Base-by-base conservation (phyloP, 2,888 invertebrate genomes). In the Erpobdella octoculata region DNA sequence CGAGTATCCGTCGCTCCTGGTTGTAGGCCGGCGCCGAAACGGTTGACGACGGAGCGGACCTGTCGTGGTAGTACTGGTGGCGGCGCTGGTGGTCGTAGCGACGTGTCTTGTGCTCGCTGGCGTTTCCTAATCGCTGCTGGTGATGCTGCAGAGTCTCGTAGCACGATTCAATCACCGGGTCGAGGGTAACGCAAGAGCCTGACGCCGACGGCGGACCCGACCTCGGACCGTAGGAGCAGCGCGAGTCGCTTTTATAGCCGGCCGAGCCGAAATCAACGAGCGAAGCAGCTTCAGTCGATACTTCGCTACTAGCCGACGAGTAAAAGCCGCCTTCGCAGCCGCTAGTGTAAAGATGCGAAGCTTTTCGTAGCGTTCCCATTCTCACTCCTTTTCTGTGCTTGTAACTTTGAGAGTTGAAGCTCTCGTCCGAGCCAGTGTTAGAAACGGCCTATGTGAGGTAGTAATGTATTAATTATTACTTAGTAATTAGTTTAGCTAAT, bases 351-450 rank as follows among this genome's bases (percentile, higher is more conserved):
- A 69, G 72, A 65, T 73, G 68, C 46, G 71, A 61, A 59, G 79
- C 81, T 74, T 81, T 80, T 8, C 81, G 78, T n/a, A 81, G 76
- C 25, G 81, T 81, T 37, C 82, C 82, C 82, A 82, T 82, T 37
- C 81, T 77, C 73, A 79, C 78, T 33, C 81, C 81, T 81, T 81
- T 73, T 80, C 80, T 66, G 79, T 78, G 38, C 81, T 81, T 73
- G 79, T 78, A 62, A 81, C 80, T 72, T 79, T 35, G 62, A 0
- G 35, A n/a, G 12, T 31, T 33, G 33, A n/a, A 9, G 72, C 81
- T 81, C 62, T 77, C 85, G 46, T 86, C 87, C 74, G 86, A 86
- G 67, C 86, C 85, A 36, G 79, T 78, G 79, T 82, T 79, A 36
- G 82, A 81, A 74, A 81, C 81, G 83, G 83, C 35, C 35, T 25